A percentile compares a stretch with the other conserved stretches of the same genome.
Conservation (phyloP, 2,113 vertebrate genomes). For the Megaptera novaeangliae region DNA sequence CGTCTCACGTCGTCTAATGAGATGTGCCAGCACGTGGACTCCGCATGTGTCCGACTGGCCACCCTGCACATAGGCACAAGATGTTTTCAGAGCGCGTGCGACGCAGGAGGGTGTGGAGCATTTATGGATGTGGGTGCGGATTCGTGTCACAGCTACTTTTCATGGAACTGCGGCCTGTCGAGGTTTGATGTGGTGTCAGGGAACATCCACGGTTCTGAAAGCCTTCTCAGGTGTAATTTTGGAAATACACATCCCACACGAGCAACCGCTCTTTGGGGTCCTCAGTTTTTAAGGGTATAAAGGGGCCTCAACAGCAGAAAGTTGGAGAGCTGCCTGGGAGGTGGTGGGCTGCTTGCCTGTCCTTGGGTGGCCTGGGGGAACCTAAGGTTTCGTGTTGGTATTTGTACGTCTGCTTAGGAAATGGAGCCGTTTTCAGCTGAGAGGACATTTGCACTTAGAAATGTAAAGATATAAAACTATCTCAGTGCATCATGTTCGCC, state of each 20-base stretch:
- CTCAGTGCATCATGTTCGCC: fast-evolving
- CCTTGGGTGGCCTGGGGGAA: not conserved
- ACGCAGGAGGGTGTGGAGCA: not conserved
- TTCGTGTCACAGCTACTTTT: no score
- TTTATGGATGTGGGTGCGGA: not conserved
- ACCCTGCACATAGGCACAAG: not conserved
- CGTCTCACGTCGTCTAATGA: not conserved
- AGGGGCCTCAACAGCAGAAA: not conserved
- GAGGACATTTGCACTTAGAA: not conserved
- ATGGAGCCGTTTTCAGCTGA: not conserved
- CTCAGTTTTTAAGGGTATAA: not conserved
- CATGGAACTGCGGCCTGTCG: fast-evolving
- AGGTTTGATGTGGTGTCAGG: not conserved
- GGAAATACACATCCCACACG: not conserved
- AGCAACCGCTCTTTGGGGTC: not conserved
- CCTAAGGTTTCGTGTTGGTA: not conserved
- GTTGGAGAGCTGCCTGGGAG: not conserved
- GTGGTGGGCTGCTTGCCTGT: not conserved
- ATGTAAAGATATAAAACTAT: not conserved
- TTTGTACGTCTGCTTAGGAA: not conserved
- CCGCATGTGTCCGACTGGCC: not conserved
- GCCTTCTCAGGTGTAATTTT: not conserved
- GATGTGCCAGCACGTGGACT: not conserved
- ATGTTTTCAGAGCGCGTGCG: not conserved
- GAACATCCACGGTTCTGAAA: not conserved